Evolutionary conservation across 2,113 vertebrate species (phyloP).

Genomic region (Daphoenositta chrysoptera): DNA sequence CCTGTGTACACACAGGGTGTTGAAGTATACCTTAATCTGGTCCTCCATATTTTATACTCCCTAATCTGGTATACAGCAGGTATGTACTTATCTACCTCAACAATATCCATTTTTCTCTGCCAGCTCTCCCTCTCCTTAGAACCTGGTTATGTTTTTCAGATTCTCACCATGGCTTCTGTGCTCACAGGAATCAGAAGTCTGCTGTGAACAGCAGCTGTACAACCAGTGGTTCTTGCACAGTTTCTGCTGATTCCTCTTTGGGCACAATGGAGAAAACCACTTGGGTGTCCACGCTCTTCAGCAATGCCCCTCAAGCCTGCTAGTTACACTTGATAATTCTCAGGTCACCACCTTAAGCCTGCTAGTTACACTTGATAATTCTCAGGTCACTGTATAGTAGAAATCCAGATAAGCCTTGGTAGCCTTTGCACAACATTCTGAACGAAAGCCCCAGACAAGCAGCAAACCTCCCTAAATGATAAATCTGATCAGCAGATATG

Average conservation of each 20-base stretch:
- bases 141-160: background rate
- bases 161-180: fast-evolving
- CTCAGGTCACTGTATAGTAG: background rate
- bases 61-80: background rate
- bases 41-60: background rate
- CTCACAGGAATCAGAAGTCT: background rate
- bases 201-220: background rate
- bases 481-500: background rate
- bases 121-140: background rate
- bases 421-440: background rate
- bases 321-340: background rate
- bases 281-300: background rate
- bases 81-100: background rate
- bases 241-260: background rate
- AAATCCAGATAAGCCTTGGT: background rate
- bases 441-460: background rate
- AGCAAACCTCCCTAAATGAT: background rate
- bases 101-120: background rate
- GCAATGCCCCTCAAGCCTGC: background rate
- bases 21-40: background rate
- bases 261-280: background rate
- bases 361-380: background rate
- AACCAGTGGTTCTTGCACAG: fast-evolving
- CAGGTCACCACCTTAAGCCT: background rate
- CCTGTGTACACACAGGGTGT: background rate